A percentile compares a stretch with the other conserved stretches of the same genome.
Evolutionary conservation across 1,140 invertebrate species (phyloP).

Genomic region (Oreohelix idahoensis): DNA sequence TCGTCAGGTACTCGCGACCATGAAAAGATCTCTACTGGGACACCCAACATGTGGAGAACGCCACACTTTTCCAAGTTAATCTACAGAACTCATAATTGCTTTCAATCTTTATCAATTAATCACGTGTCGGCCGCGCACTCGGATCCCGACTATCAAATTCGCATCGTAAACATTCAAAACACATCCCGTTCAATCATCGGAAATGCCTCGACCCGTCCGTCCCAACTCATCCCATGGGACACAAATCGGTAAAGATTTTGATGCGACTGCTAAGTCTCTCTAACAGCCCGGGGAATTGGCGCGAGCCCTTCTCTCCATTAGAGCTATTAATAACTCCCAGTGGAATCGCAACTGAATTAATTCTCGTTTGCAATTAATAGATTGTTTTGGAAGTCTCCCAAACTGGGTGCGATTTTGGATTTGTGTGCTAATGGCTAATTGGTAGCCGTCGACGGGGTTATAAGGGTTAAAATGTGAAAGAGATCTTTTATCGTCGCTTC

Average conservation of each 20-base stretch:
- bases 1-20: not conserved
- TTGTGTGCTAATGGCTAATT: conserved; percentile 37
- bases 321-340: conserved; percentile 39
- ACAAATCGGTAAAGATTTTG: conserved; percentile 33
- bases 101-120: conserved; percentile 27
- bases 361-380: conserved; percentile 40
- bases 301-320: conserved; percentile 31
- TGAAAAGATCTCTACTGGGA: conserved; percentile 10
- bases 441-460: conserved; percentile 7
- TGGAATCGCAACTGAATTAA: conserved; percentile 20
- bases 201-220: conserved; percentile 24
- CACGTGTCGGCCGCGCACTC: conserved; percentile 6
- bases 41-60: conserved; percentile 13
- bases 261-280: conserved; percentile 23
- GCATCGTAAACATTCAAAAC: conserved; percentile 34
- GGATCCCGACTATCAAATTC: conserved; percentile 29
- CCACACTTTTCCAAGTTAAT: not conserved
- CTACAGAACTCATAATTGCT: conserved; percentile 16
- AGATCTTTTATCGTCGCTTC: not conserved
- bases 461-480: not conserved
- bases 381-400: conserved; percentile 35
- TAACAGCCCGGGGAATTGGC: conserved; percentile 32
- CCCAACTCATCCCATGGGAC: not conserved
- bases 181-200: conserved; percentile 32
- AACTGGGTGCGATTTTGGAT: conserved; percentile 24